These are phyloP conservation scores for Trogon melanurus DNA, from an alignment of 2,113 vertebrate genomes.

Conservation along the genomic window DNA sequence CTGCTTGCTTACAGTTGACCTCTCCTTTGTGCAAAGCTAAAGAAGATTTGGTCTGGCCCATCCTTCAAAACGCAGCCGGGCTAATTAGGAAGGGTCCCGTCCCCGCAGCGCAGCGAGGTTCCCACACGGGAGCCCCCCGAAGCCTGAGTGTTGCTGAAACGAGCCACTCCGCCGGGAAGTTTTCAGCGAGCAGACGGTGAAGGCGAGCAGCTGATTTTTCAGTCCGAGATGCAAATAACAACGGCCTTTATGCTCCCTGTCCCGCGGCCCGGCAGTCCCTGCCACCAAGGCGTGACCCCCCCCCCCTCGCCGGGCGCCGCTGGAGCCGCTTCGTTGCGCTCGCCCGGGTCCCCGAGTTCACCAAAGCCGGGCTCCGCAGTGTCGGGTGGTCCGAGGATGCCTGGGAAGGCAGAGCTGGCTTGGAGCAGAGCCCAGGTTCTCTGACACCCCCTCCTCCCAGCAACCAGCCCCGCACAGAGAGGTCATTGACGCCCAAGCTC, in stretches of 20 bases:
- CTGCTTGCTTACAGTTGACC: not conserved
- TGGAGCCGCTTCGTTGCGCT: rapidly evolving
- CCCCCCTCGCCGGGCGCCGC: not conserved
- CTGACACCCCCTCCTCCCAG: not conserved
- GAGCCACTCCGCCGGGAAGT: not conserved
- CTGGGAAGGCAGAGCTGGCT: not conserved
- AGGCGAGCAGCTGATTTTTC: not conserved
- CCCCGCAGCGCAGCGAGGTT: not conserved
- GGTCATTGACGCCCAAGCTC: not conserved
- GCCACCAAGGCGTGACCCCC: rapidly evolving
- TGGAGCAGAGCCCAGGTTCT: not conserved
- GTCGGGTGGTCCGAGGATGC: not conserved
- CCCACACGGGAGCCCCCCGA: not conserved
- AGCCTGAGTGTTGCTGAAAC: not conserved
- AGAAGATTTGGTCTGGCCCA: not conserved
- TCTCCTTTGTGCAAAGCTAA: not conserved
- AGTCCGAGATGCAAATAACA: not conserved
- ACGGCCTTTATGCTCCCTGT: rapidly evolving
- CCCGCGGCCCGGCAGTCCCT: rapidly evolving
- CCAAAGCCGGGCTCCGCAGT: rapidly evolving
- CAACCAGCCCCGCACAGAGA: not conserved
- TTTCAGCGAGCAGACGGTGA: not conserved
- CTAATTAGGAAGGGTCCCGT: not conserved
- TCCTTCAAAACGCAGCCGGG: not conserved
- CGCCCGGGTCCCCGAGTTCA: rapidly evolving